These are phyloP conservation scores for Ageneiosus marmoratus DNA, from an alignment of 2,113 vertebrate species.

Conservation along the genomic window DNA sequence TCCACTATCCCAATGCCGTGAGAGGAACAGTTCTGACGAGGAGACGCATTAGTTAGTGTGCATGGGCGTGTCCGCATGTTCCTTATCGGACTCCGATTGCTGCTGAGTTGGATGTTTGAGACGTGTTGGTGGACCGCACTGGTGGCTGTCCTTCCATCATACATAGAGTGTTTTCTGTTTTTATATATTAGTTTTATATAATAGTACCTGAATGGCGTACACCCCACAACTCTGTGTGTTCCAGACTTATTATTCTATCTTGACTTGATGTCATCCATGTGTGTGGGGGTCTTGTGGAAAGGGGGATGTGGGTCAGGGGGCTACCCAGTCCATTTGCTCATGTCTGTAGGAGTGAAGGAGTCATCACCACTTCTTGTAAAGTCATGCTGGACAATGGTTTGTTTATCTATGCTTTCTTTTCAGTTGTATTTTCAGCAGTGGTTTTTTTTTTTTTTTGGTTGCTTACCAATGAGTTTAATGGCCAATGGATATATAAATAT, in stretches of 20 bases:
- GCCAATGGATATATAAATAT: conserved; percentile 65
- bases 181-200: conserved; percentile 45
- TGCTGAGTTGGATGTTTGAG: conserved; percentile 54
- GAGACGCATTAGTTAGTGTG: conserved; percentile 29
- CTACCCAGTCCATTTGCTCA: neutral
- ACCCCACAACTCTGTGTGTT: neutral
- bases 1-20: neutral
- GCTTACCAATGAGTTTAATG: conserved; percentile 58
- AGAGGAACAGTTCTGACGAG: conserved; percentile 21
- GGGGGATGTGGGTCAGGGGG: too few relatives aligned
- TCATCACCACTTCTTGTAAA: conserved; percentile 5
- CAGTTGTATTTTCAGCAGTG: conserved; percentile 36
- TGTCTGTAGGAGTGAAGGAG: neutral
- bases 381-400: conserved; percentile 33
- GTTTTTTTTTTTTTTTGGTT: conserved; percentile 41
- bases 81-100: conserved; percentile 46
- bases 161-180: conserved; percentile 61
- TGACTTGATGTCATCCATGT: neutral
- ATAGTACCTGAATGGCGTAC: neutral
- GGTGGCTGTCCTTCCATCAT: conserved; percentile 65
- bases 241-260: neutral
- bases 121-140: conserved; percentile 65
- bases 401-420: conserved; percentile 29
- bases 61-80: neutral
- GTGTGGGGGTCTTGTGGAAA: neutral